Evolutionary conservation across 1,140 invertebrate species (phyloP).

Genomic region (Panagrolaimus sp.): DNA sequence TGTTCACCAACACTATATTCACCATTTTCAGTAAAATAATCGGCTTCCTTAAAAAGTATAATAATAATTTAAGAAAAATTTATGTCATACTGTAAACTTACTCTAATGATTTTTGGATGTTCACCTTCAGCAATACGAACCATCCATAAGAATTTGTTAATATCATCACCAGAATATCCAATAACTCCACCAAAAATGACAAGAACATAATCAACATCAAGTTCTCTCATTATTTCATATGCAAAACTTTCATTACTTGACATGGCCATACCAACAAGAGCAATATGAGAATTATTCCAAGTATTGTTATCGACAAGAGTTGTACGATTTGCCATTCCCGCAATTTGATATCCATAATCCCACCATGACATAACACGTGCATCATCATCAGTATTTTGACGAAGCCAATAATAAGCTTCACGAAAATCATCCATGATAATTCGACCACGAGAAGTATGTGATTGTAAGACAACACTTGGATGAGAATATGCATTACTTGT

Average conservation of each 20-base stretch:
- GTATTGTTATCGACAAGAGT: constrained; percentile 95
- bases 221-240: constrained; percentile 87
- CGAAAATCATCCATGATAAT: constrained; percentile 93
- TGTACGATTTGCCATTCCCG: constrained; percentile 80
- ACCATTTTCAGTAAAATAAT: constrained; percentile 93
- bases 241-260: constrained; percentile 91
- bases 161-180: constrained; percentile 97
- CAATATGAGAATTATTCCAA: constrained; percentile 99
- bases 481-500: constrained; percentile 98
- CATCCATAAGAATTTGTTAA: constrained; percentile 99
- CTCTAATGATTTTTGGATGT: constrained; percentile 92
- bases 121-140: constrained; percentile 97
- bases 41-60: constrained; percentile 71
- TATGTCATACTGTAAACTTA: constrained; percentile 58
- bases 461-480: constrained; percentile 94
- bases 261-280: constrained; percentile 91
- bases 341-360: constrained; percentile 83
- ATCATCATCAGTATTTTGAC: constrained; percentile 89
- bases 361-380: constrained; percentile 82
- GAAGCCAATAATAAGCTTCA: constrained; percentile 96
- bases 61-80: too few species aligned
- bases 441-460: constrained; percentile 67
- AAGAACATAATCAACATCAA: constrained; percentile 95
- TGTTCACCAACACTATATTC: constrained; percentile 91
- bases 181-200: constrained; percentile 97